phyloP scores from a whole-genome alignment of 2,888 invertebrate genomes.

The Drosophila recens region DNA sequence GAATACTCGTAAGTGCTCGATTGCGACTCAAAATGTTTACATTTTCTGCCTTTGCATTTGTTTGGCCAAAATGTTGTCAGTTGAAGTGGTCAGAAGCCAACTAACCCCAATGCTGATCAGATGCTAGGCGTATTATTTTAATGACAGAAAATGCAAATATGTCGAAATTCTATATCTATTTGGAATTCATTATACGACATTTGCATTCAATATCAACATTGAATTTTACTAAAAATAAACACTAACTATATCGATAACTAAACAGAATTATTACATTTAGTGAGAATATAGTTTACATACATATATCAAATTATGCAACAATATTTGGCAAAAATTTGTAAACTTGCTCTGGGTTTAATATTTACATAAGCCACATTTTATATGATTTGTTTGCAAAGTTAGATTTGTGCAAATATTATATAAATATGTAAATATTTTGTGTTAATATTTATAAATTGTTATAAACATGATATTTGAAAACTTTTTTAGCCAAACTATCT shows the following conservation, averaged over 20 bases:
- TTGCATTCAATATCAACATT: background rate
- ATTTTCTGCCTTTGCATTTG: constrained; percentile 40
- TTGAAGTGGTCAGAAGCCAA: constrained; percentile 20
- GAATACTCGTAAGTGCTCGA: constrained; percentile 22
- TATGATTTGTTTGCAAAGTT: background rate
- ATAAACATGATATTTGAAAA: no score
- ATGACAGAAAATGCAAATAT: background rate
- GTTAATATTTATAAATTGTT: background rate
- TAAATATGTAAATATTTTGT: background rate
- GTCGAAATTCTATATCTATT: background rate
- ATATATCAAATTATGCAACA: background rate
- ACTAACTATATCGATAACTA: background rate
- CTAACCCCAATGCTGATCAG: background rate
- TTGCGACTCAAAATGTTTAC: constrained; percentile 57
- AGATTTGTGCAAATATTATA: background rate
- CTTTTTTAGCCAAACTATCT: no score
- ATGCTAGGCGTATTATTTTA: background rate
- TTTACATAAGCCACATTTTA: background rate
- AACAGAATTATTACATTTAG: background rate
- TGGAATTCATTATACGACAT: background rate
- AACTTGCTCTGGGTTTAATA: background rate
- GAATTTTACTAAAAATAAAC: background rate
- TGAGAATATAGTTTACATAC: no score
- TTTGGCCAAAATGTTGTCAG: constrained; percentile 13
- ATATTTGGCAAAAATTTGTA: background rate